Evolutionary conservation across 64 coral and sea anemone species (phyloP), one percentile per base, ranked within the genome.

Genomic region (Astreopora myriophthalma): DNA sequence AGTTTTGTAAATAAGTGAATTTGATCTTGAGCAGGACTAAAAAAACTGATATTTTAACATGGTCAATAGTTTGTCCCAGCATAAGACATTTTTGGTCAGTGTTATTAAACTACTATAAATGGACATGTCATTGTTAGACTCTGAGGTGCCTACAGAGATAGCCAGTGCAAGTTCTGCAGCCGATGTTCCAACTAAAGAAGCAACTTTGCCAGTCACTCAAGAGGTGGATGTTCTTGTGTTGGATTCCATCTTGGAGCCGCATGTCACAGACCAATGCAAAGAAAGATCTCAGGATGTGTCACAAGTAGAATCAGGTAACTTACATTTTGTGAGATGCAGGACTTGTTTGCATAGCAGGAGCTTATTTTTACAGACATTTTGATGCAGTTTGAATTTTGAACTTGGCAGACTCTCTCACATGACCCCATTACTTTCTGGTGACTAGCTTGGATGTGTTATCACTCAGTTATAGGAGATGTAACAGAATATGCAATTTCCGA

Each of bases 181-280:
- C 10, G 42, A 8, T 73, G 32, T 2, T 29, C 27, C 6, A 13
- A 55, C 51, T 37, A 12, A 38, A 73, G 70, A 37, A 22, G 34
- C 17, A 64, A 36, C 55, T 22, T 1, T 33, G 3, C 13, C 52
- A 34, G 26, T 23, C 33, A 31, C 20, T 64, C 55, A 82, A 25
- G 79, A 82, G 37, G 57, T 82, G 34, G 79, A 82, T 64, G 29
- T 82, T 62, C 52, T 82, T 36, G 51, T 82, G 30, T 34, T 63
- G 17, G 52, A 55, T 10, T 82, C 33, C 24, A 1, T 38, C 23
- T 34, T 64, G 16, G 52, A 82, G 32, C 32, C 79, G 37, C 20
- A 52, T 52, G 30, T 14, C 13, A 11, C 79, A 1, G 16, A 63
- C 35, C 57, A 82, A 25, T 0, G 5, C 28, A 8, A 7, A 62